Evolutionary conservation across 2,888 invertebrate genomes (phyloP).

Genomic region (Caenorhabditis virilis): DNA sequence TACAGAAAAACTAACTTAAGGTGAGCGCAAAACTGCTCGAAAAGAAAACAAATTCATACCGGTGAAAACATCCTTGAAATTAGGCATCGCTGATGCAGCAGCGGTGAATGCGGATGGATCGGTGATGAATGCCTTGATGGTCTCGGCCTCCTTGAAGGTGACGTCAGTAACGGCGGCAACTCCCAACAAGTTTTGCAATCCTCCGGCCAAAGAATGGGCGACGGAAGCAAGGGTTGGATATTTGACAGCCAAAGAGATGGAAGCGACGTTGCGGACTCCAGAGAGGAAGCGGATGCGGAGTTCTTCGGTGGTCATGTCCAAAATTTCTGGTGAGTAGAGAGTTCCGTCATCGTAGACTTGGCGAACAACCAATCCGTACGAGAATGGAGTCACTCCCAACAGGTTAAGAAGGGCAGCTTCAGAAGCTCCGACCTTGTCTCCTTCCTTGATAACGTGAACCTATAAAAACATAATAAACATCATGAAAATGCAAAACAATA

Average conservation of each 20-base stretch:
- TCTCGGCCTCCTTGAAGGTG: constrained; percentile 83
- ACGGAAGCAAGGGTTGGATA: constrained; percentile 96
- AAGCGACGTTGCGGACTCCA: constrained; percentile 91
- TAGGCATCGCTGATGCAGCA: constrained; percentile 82
- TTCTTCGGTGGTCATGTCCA: constrained; percentile 97
- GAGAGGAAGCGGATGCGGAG: constrained; percentile 75
- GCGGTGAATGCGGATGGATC: constrained; percentile 92
- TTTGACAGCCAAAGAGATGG: constrained; percentile 87
- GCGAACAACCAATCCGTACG: constrained; percentile 88
- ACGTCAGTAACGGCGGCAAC: constrained; percentile 94
- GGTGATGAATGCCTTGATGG: constrained; percentile 74
- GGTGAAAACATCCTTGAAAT: constrained; percentile 92
- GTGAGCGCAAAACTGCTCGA: constrained; percentile 11
- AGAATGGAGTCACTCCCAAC: constrained; percentile 99
- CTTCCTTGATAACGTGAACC: constrained; percentile 77
- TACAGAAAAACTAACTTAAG: constrained; percentile 32
- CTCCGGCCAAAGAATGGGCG: constrained; percentile 95
- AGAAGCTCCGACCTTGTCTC: constrained; percentile 86
- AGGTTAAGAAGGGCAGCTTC: constrained; percentile 98
- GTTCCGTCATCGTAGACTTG: constrained; percentile 97
- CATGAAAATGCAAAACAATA: neutral
- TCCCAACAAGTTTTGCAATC: constrained; percentile 95
- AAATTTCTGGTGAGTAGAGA: constrained; percentile 91
- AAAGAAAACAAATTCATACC: constrained; percentile 73
- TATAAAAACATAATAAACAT: constrained; percentile 1